Conservation (phyloP, 2,888 invertebrate genomes). For the Nomada lathburiana region DNA sequence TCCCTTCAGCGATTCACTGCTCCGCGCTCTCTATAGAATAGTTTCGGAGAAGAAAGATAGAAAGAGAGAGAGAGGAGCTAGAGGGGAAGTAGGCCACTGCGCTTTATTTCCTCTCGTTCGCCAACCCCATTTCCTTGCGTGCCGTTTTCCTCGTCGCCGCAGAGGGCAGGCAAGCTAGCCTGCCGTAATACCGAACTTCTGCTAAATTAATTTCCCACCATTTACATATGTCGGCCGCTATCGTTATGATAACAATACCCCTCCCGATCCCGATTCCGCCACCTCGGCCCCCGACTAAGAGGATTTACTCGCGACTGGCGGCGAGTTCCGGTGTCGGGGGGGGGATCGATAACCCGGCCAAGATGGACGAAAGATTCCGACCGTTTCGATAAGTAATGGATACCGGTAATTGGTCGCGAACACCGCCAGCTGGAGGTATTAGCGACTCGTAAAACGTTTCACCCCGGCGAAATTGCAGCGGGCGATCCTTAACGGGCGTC, state of each 20-base stretch:
- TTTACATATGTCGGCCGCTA: constrained; percentile 72
- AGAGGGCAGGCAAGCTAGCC: constrained; percentile 41
- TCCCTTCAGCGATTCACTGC: constrained; percentile 57
- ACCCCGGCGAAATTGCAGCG: constrained; percentile 27
- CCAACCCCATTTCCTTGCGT: constrained; percentile 38
- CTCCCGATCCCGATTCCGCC: not conserved
- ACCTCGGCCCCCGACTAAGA: constrained; percentile 55
- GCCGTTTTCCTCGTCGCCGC: constrained; percentile 47
- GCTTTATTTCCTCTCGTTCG: constrained; percentile 70
- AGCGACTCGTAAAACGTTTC: constrained; percentile 29
- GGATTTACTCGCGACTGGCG: constrained; percentile 64
- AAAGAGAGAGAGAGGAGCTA: not conserved
- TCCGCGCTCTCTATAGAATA: constrained; percentile 8
- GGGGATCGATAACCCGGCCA: constrained; percentile 60
- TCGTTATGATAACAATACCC: constrained; percentile 71
- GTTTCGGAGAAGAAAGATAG: not conserved
- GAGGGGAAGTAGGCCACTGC: constrained; percentile 69
- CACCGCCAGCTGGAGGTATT: constrained; percentile 13
- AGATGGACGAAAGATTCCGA: constrained; percentile 36
- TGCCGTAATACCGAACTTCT: constrained; percentile 66
- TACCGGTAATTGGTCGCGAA: constrained; percentile 51
- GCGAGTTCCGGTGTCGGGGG: constrained; percentile 36
- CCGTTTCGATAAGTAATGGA: constrained; percentile 50
- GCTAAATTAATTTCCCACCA: constrained; percentile 75
- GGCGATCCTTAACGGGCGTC: constrained; percentile 12